Conservation (phyloP, 37 sponge, comb jelly and placozoan genomes). For the Lycopodina hypogea region DNA sequence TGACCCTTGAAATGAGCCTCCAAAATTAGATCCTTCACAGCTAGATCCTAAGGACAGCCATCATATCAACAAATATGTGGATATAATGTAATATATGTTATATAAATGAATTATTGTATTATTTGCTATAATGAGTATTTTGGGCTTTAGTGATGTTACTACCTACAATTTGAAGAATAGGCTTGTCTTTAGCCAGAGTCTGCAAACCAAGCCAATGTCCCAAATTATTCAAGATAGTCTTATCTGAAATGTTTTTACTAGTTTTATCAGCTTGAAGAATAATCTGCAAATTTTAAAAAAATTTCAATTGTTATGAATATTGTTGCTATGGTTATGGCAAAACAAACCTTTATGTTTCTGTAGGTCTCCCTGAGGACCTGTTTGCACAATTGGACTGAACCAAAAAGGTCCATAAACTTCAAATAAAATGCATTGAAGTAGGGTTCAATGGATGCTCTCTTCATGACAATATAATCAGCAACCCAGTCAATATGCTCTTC, state of each 20-base stretch:
- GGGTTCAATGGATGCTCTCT: conserved; percentile 90
- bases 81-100: too few relatives aligned
- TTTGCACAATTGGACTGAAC: conserved; percentile 33
- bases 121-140: too few relatives aligned
- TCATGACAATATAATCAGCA: conserved; percentile 92
- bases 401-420: conserved; percentile 76
- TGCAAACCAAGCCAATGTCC: conserved; percentile 95
- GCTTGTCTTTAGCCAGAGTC: conserved; percentile 91
- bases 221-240: conserved; percentile 89
- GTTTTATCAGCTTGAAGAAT: conserved; percentile 83
- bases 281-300: conserved; percentile 45
- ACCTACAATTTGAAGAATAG: conserved; percentile 89
- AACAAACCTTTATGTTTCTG: conserved; percentile 90
- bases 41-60: conserved; percentile 69
- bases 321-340: neutral
- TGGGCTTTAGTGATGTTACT: too few relatives aligned
- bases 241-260: conserved; percentile 81
- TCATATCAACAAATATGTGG: too few relatives aligned
- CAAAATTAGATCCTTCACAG: conserved; percentile 85
- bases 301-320: neutral
- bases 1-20: conserved; percentile 91
- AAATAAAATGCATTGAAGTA: conserved; percentile 94
- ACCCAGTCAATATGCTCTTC: conserved; percentile 86
- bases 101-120: too few relatives aligned
- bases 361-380: conserved; percentile 85